Conservation (phyloP, 2,797 vertebrate species). For the Onychomys torridus region DNA sequence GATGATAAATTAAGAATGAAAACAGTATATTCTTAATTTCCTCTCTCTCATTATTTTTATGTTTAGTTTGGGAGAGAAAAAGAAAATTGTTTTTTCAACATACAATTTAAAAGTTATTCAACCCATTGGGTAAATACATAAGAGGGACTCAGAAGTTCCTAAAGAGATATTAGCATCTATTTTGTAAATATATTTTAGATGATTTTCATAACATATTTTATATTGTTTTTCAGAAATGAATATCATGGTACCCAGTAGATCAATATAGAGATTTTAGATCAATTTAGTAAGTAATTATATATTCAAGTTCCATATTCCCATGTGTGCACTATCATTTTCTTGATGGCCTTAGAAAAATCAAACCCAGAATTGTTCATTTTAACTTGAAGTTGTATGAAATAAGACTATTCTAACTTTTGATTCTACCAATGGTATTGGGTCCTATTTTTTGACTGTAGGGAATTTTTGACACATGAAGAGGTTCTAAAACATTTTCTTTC, state of each 20-base stretch:
- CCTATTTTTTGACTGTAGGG: not conserved
- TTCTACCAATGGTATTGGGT: not conserved
- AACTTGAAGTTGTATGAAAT: constrained; percentile 44
- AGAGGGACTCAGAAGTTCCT: constrained; percentile 61
- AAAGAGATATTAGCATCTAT: constrained; percentile 69
- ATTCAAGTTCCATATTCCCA: constrained; percentile 67
- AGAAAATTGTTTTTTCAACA: constrained; percentile 60
- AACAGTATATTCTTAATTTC: constrained; percentile 40
- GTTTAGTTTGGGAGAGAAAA: constrained; percentile 45
- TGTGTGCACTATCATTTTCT: constrained; percentile 74
- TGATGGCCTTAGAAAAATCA: constrained; percentile 68
- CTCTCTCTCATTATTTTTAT: constrained; percentile 61
- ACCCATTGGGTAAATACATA: constrained; percentile 60
- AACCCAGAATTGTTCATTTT: constrained; percentile 68
- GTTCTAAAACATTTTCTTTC: not conserved
- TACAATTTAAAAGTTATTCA: constrained; percentile 72
- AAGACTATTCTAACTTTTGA: constrained; percentile 12
- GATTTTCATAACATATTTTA: constrained; percentile 78
- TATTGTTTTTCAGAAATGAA: constrained; percentile 67
- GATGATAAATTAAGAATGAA: constrained; percentile 35
- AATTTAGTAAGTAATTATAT: constrained; percentile 74
- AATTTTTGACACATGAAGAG: not conserved
- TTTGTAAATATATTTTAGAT: constrained; percentile 78
- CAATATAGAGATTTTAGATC: constrained; percentile 61
- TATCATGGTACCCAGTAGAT: constrained; percentile 70